These are phyloP conservation scores for Aleiodes alternator DNA, from an alignment of 2,888 invertebrate genomes.

Conservation along the genomic window DNA sequence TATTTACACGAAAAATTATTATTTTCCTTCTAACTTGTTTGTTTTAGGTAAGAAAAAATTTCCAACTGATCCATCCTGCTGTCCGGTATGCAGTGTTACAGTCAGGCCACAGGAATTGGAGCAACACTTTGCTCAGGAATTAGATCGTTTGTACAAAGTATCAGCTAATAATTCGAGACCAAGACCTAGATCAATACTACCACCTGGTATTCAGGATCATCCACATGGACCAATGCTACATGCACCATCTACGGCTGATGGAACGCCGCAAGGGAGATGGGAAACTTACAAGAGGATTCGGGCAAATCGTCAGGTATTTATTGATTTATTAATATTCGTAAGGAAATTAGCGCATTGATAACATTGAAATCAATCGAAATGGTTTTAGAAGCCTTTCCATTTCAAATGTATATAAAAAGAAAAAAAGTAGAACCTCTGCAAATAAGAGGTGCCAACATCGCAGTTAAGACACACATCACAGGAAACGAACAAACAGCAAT, in stretches of 20 bases:
- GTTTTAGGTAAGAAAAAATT: conserved; percentile 73
- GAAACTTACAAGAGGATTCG: conserved; percentile 86
- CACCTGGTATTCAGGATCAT: conserved; percentile 72
- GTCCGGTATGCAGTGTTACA: conserved; percentile 93
- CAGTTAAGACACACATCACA: too few species aligned
- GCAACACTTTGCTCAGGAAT: conserved; percentile 87
- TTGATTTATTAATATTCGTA: conserved; percentile 65
- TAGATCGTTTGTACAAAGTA: conserved; percentile 83
- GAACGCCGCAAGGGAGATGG: conserved; percentile 80
- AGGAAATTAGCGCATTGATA: neutral
- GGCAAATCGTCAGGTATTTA: conserved; percentile 83
- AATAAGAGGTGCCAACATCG: too few species aligned
- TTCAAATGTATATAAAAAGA: too few species aligned
- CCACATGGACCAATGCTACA: conserved; percentile 70
- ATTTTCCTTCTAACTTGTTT: conserved; percentile 43
- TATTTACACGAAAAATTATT: neutral
- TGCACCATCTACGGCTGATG: conserved; percentile 75
- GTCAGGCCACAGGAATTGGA: conserved; percentile 90
- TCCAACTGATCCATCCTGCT: conserved; percentile 82
- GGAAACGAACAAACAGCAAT: too few species aligned
- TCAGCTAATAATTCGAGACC: conserved; percentile 71
- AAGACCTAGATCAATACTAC: conserved; percentile 72
- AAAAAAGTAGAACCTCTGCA: too few species aligned
- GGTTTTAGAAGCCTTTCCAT: too few species aligned
- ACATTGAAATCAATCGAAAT: too few species aligned